Evolutionary conservation across 2,797 vertebrate species (phyloP).

Genomic region (Limnodromus scolopaceus): DNA sequence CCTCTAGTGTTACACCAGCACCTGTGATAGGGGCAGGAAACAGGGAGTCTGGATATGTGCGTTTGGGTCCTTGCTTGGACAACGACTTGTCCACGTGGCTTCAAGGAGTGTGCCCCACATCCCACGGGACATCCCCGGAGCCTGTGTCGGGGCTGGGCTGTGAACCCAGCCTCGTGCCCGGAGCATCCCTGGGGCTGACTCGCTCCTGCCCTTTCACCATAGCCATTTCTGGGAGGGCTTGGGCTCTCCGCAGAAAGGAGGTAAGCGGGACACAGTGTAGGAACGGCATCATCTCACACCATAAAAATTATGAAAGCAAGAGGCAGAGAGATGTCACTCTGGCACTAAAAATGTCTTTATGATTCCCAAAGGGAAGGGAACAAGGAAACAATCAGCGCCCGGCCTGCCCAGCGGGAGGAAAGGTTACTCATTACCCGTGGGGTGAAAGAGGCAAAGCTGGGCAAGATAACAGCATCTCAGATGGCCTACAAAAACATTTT

Average conservation of each 20-base stretch:
- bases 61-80: not conserved
- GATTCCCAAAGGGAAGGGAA: not conserved
- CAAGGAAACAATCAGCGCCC: not conserved
- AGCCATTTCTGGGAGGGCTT: not conserved
- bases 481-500: not conserved
- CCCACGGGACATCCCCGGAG: rapidly evolving
- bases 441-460: not conserved
- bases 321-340: not conserved
- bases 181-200: not conserved
- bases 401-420: not conserved
- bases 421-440: constrained; percentile 12
- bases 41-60: not conserved
- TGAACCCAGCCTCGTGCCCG: not conserved
- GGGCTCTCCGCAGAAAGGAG: not conserved
- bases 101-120: not conserved
- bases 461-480: constrained; percentile 19
- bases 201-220: not conserved
- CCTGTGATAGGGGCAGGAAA: constrained; percentile 34
- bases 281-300: rapidly evolving
- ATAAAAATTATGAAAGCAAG: not conserved
- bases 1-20: not conserved
- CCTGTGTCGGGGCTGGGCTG: not conserved
- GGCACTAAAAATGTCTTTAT: not conserved
- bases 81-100: constrained; percentile 5
- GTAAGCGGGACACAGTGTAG: not conserved